Base-by-base conservation (phyloP, 2,888 invertebrate species). In the Heliconius sara region DNA sequence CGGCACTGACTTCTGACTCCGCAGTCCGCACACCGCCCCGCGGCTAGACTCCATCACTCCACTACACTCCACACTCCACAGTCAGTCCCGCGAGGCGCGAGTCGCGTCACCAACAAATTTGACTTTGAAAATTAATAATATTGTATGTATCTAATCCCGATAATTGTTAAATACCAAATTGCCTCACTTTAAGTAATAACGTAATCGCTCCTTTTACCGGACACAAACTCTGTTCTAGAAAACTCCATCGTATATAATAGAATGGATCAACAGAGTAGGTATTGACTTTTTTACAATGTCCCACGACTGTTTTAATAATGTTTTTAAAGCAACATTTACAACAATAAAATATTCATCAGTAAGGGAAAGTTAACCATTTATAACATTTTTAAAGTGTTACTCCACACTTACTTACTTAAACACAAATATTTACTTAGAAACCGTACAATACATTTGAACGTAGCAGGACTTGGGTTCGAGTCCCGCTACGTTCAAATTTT, bases 1-100 rank as follows among this genome's bases (percentile, higher is more conserved):
- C 96, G 88, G 96, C 90, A 89, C 96, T 96, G 87, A 82, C 88
- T 85, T 79, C 19, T 79, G 82, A 80, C 76, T 27, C 80, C 30
- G 22, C 78, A 81, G 80, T 79, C 84, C 82, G 68, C 75, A 72
- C 70, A 12, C 78, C 77, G 80, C 67, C 78, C 77, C 57, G 75
- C 78, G 80, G 30, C 65, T 43, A 78, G 85, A 79, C 82, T 67
- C 9, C 34, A 34, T 34, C 39, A 10, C 39, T 39, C 10, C 39
- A 39, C 39, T 39, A 6, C 34, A 34, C 34, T 39, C 34, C 34
- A 39, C 34, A 39, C 9, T 10, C 10, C 22, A 22, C 52, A 19
- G 52, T 7, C 52, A 52, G 22, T 22, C 84, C 43, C 27, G 70
- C 43, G n/a, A n/a, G n/a, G 79, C 79, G 68, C 34, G 70, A 76